Evolutionary conservation across 2,888 invertebrate genomes (phyloP).

Genomic region (Thereva nobilitata): DNA sequence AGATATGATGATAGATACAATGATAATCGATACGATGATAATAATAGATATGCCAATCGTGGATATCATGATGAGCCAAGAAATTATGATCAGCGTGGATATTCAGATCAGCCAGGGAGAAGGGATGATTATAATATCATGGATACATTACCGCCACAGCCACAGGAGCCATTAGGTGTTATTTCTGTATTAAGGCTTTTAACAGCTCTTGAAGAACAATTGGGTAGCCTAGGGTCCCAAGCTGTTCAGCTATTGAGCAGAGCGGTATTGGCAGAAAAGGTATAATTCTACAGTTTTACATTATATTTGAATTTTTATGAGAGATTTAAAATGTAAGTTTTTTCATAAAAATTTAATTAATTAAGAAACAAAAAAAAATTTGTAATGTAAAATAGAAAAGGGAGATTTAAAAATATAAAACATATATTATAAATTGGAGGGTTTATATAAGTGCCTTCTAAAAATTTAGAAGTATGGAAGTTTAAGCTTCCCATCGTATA

Average conservation of each 20-base stretch:
- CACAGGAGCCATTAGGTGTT: constrained; percentile 37
- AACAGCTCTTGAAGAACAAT: constrained; percentile 41
- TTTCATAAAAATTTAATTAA: no score
- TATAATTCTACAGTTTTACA: constrained; percentile 17
- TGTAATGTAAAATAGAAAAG: no score
- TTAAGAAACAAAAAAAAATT: no score
- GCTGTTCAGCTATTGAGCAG: constrained; percentile 40
- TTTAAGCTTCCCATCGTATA: no score
- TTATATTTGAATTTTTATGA: constrained; percentile 6
- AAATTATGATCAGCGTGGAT: background rate
- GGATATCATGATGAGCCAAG: no score
- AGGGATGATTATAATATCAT: constrained; percentile 2
- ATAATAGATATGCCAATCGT: no score
- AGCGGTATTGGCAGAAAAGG: constrained; percentile 41
- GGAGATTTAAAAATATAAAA: no score
- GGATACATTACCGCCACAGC: constrained; percentile 1
- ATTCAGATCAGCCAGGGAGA: constrained; percentile 2
- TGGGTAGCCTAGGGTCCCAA: constrained; percentile 42
- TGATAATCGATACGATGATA: background rate
- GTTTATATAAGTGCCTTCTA: no score
- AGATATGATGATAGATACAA: constrained; percentile 1
- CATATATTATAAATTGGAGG: no score
- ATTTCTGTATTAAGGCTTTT: constrained; percentile 39
- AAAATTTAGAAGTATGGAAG: no score
- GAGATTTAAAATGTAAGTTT: background rate